Evolutionary conservation across 1,140 invertebrate species (phyloP).

Genomic region (Aphaenogaster rudis): DNA sequence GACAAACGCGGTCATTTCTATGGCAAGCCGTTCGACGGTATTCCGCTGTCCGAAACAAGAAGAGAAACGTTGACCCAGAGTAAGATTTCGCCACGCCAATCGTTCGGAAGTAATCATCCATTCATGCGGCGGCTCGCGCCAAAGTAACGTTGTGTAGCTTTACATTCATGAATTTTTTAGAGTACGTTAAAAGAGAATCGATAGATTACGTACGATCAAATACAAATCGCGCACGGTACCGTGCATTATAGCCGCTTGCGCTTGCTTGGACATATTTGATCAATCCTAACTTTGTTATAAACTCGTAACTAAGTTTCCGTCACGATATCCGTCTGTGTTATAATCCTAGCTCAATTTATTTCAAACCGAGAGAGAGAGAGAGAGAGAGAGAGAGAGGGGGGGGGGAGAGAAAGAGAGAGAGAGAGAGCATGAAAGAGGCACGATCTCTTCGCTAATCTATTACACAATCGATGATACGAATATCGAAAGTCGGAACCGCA

Average conservation of each 20-base stretch:
- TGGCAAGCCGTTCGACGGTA: too few species aligned
- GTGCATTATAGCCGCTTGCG: background rate
- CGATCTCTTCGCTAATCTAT: background rate
- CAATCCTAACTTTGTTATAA: background rate
- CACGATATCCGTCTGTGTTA: background rate
- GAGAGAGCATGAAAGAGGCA: background rate
- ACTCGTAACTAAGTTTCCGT: constrained; percentile 20
- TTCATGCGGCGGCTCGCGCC: background rate
- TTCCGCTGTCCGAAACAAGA: background rate
- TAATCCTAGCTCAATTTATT: constrained; percentile 14
- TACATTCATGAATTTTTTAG: constrained; percentile 20
- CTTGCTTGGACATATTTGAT: constrained; percentile 2
- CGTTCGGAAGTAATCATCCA: background rate
- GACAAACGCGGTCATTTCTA: background rate
- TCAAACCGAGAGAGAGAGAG: background rate
- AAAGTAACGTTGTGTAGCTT: background rate
- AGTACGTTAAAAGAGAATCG: background rate
- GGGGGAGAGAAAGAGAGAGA: background rate
- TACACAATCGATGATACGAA: constrained; percentile 12
- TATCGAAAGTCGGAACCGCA: background rate
- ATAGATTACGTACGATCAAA: background rate
- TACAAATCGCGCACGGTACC: background rate
- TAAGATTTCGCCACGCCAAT: constrained; percentile 21
- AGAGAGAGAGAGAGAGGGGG: background rate
- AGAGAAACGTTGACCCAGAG: constrained; percentile 9